These are phyloP conservation scores for Gasterosteus nipponicus DNA, from an alignment of 2,113 vertebrate genomes.

Conservation along the genomic window DNA sequence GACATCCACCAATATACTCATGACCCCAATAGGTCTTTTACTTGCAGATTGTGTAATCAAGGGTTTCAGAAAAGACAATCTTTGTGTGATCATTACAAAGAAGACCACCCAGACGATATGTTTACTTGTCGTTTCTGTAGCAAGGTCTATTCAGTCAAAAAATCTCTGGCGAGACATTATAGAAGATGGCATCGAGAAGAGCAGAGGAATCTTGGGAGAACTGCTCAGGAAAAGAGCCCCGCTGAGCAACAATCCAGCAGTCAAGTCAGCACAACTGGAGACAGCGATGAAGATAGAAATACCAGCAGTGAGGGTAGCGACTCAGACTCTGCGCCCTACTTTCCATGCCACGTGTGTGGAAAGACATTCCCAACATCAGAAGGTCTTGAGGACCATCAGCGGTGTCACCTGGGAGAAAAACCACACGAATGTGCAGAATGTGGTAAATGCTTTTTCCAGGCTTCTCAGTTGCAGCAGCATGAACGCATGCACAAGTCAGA, in stretches of 20 bases:
- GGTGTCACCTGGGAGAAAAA: slow-evolving; percentile 84
- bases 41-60: slow-evolving; percentile 70
- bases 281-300: slow-evolving; percentile 47
- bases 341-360: slow-evolving; percentile 84
- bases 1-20: slow-evolving; percentile 73
- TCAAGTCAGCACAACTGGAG: slow-evolving; percentile 44
- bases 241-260: slow-evolving; percentile 44
- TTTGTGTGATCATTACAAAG: slow-evolving; percentile 67
- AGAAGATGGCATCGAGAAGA: slow-evolving; percentile 66
- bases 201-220: slow-evolving; percentile 5
- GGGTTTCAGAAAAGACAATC: slow-evolving; percentile 68
- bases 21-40: slow-evolving; percentile 68
- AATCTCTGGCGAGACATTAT: slow-evolving; percentile 74
- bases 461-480: slow-evolving; percentile 82
- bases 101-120: slow-evolving; percentile 58
- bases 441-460: slow-evolving; percentile 81
- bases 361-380: slow-evolving; percentile 83
- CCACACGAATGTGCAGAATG: slow-evolving; percentile 84
- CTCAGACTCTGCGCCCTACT: slow-evolving; percentile 82
- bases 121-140: slow-evolving; percentile 74
- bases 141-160: slow-evolving; percentile 68
- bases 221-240: slow-evolving; percentile 12
- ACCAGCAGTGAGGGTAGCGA: slow-evolving; percentile 66
- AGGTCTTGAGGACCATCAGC: slow-evolving; percentile 83
- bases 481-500: slow-evolving; percentile 83